phyloP scores from a whole-genome alignment of 2,797 vertebrate genomes.

The Poecilia gillii region DNA sequence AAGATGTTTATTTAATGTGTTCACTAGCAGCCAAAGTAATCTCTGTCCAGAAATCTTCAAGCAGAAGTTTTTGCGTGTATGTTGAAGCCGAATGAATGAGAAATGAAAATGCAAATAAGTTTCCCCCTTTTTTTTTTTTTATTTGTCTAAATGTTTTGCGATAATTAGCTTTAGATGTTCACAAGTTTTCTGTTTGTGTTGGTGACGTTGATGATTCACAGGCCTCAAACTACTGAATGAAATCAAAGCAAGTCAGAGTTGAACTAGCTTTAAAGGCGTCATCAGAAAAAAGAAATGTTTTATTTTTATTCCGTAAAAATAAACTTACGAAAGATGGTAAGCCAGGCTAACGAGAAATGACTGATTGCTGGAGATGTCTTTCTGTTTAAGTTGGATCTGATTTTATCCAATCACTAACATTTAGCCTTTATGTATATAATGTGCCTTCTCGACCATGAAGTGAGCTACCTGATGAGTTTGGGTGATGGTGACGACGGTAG shows the following conservation, averaged over 20 bases:
- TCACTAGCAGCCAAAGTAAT: neutral
- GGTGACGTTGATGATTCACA: too few species aligned
- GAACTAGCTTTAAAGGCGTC: neutral
- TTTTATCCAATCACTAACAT: too few species aligned
- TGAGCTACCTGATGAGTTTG: too few species aligned
- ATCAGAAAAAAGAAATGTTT: neutral
- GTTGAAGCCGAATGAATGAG: neutral
- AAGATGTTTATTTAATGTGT: neutral
- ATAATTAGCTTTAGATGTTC: neutral
- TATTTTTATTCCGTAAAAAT: too few species aligned
- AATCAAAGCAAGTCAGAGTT: neutral
- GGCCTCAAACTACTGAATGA: neutral
- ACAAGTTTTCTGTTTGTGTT: neutral
- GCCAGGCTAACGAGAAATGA: neutral
- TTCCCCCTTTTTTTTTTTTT: neutral
- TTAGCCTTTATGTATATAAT: too few species aligned
- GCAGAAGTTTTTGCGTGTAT: neutral
- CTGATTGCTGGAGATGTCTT: too few species aligned
- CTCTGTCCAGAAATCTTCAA: neutral
- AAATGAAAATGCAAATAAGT: neutral
- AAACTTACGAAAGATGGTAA: too few species aligned
- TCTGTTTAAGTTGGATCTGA: too few species aligned
- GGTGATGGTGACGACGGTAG: too few species aligned
- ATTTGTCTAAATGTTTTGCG: neutral
- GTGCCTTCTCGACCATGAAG: too few species aligned